Evolutionary conservation across 2,113 vertebrate genomes (phyloP).

Genomic region (Gracilinanus agilis): DNA sequence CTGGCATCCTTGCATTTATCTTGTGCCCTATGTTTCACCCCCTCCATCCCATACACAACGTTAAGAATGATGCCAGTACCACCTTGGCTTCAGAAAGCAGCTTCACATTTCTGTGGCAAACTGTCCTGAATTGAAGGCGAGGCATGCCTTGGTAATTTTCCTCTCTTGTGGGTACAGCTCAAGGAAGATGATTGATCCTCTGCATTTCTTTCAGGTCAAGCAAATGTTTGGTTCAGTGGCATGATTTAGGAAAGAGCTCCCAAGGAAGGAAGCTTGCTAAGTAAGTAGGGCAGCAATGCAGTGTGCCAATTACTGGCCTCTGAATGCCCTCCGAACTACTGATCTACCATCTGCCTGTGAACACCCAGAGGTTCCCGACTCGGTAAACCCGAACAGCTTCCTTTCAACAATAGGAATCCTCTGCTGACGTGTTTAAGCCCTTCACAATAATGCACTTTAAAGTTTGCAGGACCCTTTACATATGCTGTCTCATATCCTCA

Average conservation of each 20-base stretch:
- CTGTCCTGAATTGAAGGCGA: accelerated
- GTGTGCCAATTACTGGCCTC: constrained; percentile 4
- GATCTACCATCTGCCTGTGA: not conserved
- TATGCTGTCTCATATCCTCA: not conserved
- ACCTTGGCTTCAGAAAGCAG: not conserved
- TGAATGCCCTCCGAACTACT: not conserved
- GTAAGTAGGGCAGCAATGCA: constrained; percentile 24
- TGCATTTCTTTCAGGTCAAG: constrained; percentile 10
- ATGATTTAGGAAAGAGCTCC: not conserved
- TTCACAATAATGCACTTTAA: not conserved
- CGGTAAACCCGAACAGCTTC: not conserved
- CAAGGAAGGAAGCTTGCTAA: constrained; percentile 33
- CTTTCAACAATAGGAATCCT: not conserved
- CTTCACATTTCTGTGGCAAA: not conserved
- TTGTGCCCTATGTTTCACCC: not conserved
- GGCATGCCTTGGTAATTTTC: not conserved
- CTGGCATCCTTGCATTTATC: not conserved
- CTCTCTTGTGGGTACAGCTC: not conserved
- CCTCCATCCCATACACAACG: not conserved
- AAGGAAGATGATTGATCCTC: accelerated
- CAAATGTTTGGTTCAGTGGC: not conserved
- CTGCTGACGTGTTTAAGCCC: not conserved
- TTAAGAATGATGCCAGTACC: not conserved
- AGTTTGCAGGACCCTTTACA: not conserved
- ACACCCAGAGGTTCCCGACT: no score